Conservation (phyloP, 2,113 vertebrate genomes). For the Leiothrix lutea region DNA sequence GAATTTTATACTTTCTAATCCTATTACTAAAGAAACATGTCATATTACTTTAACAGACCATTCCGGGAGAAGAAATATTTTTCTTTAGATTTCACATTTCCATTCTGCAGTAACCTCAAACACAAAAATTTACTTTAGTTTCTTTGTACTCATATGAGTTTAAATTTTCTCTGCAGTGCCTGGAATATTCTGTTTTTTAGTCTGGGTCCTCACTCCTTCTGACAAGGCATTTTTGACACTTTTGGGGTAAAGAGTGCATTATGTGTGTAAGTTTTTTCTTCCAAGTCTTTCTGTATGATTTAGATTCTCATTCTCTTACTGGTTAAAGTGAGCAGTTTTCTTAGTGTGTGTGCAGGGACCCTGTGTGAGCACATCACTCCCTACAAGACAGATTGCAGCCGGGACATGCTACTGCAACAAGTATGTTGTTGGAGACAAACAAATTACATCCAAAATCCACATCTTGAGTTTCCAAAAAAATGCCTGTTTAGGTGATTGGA, state of each 20-base stretch:
- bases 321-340: not conserved
- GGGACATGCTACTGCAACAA: not conserved
- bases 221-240: not conserved
- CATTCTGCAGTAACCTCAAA: not conserved
- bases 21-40: not conserved
- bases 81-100: not conserved
- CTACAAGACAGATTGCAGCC: not conserved
- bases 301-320: not conserved
- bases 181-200: not conserved
- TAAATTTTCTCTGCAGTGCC: not conserved
- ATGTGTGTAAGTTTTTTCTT: not conserved
- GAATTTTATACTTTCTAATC: not conserved
- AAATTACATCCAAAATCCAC: not conserved
- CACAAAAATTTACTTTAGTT: not conserved
- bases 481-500: not conserved
- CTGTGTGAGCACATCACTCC: fast-evolving
- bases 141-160: not conserved
- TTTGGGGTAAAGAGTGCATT: not conserved
- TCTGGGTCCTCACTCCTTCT: not conserved
- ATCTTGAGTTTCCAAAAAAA: not conserved
- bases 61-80: not conserved
- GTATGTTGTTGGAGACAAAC: not conserved
- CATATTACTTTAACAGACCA: not conserved
- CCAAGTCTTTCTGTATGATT: not conserved
- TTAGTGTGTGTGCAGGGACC: not conserved